Evolutionary conservation across 2,113 vertebrate species (phyloP).

Genomic region (Paratilapia polleni): DNA sequence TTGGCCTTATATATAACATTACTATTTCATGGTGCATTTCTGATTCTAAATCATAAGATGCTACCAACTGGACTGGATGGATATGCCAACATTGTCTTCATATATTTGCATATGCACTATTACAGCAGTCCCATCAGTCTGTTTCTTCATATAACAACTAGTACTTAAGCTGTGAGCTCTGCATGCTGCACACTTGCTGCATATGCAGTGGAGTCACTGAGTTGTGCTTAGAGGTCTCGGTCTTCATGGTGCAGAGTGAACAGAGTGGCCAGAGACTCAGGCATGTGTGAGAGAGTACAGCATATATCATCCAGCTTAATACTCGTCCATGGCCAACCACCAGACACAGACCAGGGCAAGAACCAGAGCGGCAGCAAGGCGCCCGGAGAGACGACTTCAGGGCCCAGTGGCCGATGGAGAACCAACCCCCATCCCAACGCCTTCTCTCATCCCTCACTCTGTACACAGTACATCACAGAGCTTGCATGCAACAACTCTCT

Average conservation of each 20-base stretch:
- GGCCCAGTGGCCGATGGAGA: conserved; percentile 44
- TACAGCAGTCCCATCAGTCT: not conserved
- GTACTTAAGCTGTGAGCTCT: conserved; percentile 14
- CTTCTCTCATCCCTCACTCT: conserved; percentile 47
- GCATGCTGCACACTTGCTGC: conserved; percentile 9
- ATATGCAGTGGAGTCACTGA: conserved; percentile 29
- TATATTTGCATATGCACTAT: not conserved
- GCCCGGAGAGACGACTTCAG: conserved; percentile 48
- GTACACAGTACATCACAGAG: conserved; percentile 45
- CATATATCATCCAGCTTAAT: conserved; percentile 10
- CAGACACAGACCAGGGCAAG: conserved; percentile 24
- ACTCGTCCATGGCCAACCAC: conserved; percentile 54
- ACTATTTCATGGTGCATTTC: conserved; percentile 46
- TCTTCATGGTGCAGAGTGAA: conserved; percentile 35
- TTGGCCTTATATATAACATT: conserved; percentile 9
- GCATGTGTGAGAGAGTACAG: conserved; percentile 65
- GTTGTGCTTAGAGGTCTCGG: conserved; percentile 30
- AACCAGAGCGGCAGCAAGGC: conserved; percentile 39
- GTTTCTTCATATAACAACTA: not conserved
- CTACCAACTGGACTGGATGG: conserved; percentile 1
- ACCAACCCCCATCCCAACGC: conserved; percentile 37
- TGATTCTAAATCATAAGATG: conserved; percentile 16
- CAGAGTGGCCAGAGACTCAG: conserved; percentile 40
- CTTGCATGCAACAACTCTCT: conserved; percentile 20
- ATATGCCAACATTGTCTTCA: conserved; percentile 1